A percentile compares a stretch with the other conserved stretches of the same genome.
These are phyloP conservation scores for Stichodactyla mertensii DNA, from an alignment of 64 coral and sea anemone genomes.

Conservation along the genomic window DNA sequence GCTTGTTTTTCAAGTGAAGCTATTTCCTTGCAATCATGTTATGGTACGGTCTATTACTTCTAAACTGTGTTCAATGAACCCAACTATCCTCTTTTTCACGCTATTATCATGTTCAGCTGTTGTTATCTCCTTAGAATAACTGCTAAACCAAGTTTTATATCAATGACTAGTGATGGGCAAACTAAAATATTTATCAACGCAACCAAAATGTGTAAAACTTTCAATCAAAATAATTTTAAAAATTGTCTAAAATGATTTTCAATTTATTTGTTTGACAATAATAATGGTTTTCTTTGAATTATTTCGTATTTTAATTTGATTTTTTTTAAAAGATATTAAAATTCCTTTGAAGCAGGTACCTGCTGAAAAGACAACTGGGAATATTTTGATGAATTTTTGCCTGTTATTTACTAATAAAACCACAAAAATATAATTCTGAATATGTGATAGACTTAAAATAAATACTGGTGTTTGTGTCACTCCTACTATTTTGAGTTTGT, in stretches of 20 bases:
- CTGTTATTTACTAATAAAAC: not conserved
- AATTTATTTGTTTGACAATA: not conserved
- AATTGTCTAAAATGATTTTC: too few relatives aligned
- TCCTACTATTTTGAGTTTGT: not conserved
- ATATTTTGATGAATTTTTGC: not conserved
- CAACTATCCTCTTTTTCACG: not conserved
- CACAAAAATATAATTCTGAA: conserved; percentile 6
- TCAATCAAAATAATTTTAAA: too few relatives aligned
- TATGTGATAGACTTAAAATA: not conserved
- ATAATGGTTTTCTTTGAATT: not conserved
- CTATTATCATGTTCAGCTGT: not conserved
- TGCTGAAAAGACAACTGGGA: not conserved
- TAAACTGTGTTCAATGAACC: not conserved
- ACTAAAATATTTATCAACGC: too few relatives aligned
- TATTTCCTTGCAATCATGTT: not conserved
- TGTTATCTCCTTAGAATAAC: not conserved
- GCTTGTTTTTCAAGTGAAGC: not conserved
- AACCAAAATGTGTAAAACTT: too few relatives aligned
- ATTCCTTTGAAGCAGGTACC: conserved; percentile 10
- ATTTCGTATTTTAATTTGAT: not conserved
- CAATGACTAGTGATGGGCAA: too few relatives aligned
- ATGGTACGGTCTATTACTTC: not conserved
- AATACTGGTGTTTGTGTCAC: not conserved
- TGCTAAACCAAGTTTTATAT: not conserved
- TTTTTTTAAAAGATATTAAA: not conserved